Percentiles rank a stretch among this genome's conserved stretches.
phyloP scores from a whole-genome alignment of 2,888 invertebrate genomes.

The Perizoma flavofasciatum region DNA sequence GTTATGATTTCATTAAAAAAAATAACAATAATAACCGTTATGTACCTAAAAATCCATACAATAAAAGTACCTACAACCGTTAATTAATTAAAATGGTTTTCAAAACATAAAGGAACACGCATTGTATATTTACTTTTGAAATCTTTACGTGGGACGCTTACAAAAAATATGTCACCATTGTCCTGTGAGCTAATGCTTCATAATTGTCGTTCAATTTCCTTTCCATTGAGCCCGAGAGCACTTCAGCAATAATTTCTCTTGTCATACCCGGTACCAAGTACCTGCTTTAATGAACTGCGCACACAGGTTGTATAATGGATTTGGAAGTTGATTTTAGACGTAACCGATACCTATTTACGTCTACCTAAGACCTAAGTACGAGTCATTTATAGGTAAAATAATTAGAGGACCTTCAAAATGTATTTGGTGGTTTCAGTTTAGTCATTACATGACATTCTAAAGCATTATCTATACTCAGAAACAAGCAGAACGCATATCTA shows the following conservation, averaged over 20 bases:
- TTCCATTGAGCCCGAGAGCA: constrained; percentile 60
- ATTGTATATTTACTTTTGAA: constrained; percentile 59
- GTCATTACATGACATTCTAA: no score
- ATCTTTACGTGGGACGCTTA: constrained; percentile 55
- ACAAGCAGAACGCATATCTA: no score
- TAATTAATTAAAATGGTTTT: constrained; percentile 59
- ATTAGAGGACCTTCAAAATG: no score
- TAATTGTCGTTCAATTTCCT: constrained; percentile 78
- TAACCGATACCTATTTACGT: no score
- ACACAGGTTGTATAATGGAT: constrained; percentile 44
- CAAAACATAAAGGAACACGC: constrained; percentile 48
- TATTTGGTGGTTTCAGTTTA: no score
- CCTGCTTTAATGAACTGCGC: constrained; percentile 48
- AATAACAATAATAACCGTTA: neutral
- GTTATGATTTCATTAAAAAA: neutral
- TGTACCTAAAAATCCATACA: neutral
- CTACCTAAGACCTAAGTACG: no score
- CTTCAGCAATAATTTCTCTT: constrained; percentile 69
- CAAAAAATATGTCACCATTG: constrained; percentile 75
- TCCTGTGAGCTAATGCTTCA: constrained; percentile 66
- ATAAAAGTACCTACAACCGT: constrained; percentile 25
- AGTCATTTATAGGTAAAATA: no score
- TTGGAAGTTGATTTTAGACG: neutral
- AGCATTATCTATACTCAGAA: no score
- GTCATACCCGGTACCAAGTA: constrained; percentile 62